phyloP scores from a whole-genome alignment of 2,113 vertebrate species.

The Cottus gobio region DNA sequence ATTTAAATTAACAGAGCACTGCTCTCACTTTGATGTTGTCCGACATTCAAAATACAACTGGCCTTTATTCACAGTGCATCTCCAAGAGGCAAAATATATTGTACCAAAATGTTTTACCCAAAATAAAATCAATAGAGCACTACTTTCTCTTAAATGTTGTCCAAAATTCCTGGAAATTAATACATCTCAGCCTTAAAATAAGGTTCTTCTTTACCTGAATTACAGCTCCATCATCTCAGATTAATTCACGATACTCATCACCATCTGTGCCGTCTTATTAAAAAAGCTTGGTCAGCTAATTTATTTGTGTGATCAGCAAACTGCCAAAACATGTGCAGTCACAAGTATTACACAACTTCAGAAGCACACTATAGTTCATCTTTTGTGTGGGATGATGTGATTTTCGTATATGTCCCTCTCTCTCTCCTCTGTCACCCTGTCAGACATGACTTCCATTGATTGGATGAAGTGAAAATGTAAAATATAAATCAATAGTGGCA shows the following conservation, averaged over 20 bases:
- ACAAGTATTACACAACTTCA: background rate
- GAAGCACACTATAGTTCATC: slow-evolving; percentile 4
- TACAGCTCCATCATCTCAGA: slow-evolving; percentile 17
- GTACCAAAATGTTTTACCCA: background rate
- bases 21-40: background rate
- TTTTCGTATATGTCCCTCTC: background rate
- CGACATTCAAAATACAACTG: background rate
- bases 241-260: slow-evolving; percentile 45
- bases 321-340: background rate
- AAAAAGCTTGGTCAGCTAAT: slow-evolving; percentile 6
- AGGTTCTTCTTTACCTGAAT: background rate
- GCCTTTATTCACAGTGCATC: background rate
- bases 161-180: background rate
- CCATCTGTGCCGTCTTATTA: slow-evolving; percentile 3
- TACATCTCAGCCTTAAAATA: background rate
- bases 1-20: background rate
- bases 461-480: slow-evolving; percentile 29
- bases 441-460: slow-evolving; percentile 6
- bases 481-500: background rate
- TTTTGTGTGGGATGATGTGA: background rate
- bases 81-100: background rate
- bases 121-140: background rate
- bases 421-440: slow-evolving; percentile 13
- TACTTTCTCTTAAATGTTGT: background rate
- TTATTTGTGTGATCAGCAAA: background rate